phyloP scores from a whole-genome alignment of 2,113 vertebrate species.

The Origma solitaria region DNA sequence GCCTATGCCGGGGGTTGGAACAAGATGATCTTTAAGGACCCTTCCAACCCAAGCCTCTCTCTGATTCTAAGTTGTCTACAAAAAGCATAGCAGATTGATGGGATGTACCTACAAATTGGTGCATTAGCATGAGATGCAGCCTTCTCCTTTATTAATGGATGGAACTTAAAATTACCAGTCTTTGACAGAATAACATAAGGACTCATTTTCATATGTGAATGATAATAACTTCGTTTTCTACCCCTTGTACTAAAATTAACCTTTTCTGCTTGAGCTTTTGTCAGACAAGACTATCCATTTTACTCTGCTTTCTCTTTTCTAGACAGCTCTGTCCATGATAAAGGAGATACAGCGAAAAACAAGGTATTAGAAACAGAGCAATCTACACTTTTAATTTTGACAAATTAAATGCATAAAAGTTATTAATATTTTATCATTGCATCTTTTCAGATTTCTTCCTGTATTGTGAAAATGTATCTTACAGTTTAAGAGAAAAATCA shows the following conservation, averaged over 20 bases:
- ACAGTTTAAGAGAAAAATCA: neutral
- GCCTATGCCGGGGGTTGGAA: neutral
- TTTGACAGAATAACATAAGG: neutral
- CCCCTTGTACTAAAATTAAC: neutral
- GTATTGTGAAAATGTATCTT: neutral
- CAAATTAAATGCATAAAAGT: neutral
- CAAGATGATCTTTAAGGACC: rapidly evolving
- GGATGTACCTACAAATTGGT: neutral
- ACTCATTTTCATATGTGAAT: conserved; percentile 9
- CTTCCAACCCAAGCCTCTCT: neutral
- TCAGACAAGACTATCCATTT: neutral
- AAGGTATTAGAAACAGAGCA: neutral
- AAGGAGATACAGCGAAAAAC: neutral
- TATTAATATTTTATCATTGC: neutral
- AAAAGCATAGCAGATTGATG: neutral
- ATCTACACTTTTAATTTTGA: neutral
- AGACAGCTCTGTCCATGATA: neutral
- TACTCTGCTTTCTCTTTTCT: neutral
- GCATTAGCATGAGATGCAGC: neutral
- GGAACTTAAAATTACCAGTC: neutral
- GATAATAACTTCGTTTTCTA: neutral
- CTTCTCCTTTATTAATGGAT: neutral
- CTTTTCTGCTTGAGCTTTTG: neutral
- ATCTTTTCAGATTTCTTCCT: neutral
- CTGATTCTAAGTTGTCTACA: neutral